These are phyloP conservation scores for Boloria selene DNA, from an alignment of 2,888 invertebrate species.

Conservation along the genomic window DNA sequence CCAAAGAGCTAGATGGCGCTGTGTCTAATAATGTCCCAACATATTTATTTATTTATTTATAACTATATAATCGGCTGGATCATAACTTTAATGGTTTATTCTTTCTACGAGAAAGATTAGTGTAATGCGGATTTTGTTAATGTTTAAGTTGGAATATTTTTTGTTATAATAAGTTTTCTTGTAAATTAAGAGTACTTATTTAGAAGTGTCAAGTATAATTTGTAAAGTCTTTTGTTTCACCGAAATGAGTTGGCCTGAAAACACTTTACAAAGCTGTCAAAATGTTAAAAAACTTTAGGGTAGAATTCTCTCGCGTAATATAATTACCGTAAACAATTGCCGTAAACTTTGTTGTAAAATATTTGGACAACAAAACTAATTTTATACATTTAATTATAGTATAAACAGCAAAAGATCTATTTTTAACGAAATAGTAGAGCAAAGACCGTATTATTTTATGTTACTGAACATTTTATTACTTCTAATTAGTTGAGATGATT, in stretches of 20 bases:
- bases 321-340: slow-evolving; percentile 3
- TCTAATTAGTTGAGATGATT: too few relatives aligned
- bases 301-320: slow-evolving; percentile 4
- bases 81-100: too few relatives aligned
- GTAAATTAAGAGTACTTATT: slow-evolving; percentile 9
- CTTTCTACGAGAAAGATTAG: too few relatives aligned
- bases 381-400: slow-evolving; percentile 1
- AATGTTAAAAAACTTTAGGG: slow-evolving; percentile 16
- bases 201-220: slow-evolving; percentile 13
- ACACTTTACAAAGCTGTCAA: slow-evolving; percentile 10
- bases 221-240: slow-evolving; percentile 3
- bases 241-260: slow-evolving; percentile 8
- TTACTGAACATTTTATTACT: too few relatives aligned
- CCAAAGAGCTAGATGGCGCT: too few relatives aligned
- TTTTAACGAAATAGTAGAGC: too few relatives aligned
- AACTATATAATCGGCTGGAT: too few relatives aligned
- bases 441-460: too few relatives aligned
- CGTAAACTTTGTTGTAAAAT: slow-evolving; percentile 11
- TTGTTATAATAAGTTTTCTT: neutral
- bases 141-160: too few relatives aligned
- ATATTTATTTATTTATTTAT: too few relatives aligned
- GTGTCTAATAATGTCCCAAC: too few relatives aligned
- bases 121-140: too few relatives aligned
- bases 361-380: slow-evolving; percentile 3
- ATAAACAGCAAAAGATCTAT: neutral